These are phyloP conservation scores for Ganaspis sp. DNA, from an alignment of 1,140 invertebrate species.

Conservation along the genomic window DNA sequence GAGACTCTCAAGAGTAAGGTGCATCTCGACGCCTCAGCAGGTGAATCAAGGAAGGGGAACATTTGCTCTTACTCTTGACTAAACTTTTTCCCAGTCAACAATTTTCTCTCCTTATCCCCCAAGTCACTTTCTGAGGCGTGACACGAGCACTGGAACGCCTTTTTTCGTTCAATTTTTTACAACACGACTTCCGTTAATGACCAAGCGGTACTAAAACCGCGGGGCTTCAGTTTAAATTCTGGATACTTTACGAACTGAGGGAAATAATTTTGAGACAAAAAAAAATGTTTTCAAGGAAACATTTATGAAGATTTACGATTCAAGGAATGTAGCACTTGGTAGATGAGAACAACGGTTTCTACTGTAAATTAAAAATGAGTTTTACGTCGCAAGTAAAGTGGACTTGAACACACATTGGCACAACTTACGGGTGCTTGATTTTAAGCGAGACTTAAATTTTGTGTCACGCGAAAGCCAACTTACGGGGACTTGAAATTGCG, in stretches of 20 bases:
- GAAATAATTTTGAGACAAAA: neutral
- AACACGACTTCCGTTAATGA: constrained; percentile 20
- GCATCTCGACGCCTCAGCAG: constrained; percentile 24
- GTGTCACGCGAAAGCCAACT: too few relatives aligned
- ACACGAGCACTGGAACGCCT: neutral
- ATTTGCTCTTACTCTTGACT: constrained; percentile 12
- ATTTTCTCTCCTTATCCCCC: constrained; percentile 13
- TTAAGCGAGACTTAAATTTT: too few relatives aligned
- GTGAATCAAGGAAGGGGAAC: neutral
- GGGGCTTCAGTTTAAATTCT: neutral
- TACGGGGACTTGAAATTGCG: too few relatives aligned
- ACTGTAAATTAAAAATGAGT: neutral
- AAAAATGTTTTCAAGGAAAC: neutral
- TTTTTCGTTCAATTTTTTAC: neutral
- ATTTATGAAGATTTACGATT: constrained; percentile 13
- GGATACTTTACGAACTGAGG: neutral
- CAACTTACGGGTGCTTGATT: too few relatives aligned
- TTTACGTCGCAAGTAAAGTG: neutral
- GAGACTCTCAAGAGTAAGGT: constrained; percentile 1
- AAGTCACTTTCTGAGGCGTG: neutral
- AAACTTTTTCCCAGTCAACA: constrained; percentile 6
- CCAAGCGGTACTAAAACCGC: constrained; percentile 2
- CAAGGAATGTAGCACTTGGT: neutral
- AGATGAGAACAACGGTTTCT: neutral
- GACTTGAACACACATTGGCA: neutral